These are phyloP conservation scores for Sciaenops ocellatus DNA, from an alignment of 2,797 vertebrate genomes.

Conservation along the genomic window DNA sequence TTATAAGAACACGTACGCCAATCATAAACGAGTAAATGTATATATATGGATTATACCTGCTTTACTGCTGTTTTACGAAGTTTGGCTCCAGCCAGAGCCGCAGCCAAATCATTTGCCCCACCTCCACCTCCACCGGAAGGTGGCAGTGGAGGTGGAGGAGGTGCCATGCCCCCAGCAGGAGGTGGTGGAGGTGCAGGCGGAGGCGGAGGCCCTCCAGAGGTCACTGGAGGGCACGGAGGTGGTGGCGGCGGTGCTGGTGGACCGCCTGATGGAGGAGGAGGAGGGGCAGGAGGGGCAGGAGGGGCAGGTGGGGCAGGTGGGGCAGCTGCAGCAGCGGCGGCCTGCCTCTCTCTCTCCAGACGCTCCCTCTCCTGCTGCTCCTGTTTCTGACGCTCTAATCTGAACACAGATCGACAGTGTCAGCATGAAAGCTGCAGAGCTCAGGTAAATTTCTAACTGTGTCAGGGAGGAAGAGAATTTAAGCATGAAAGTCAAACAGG, in stretches of 20 bases:
- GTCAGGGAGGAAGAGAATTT: not conserved
- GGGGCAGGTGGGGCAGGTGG: slow-evolving; percentile 43
- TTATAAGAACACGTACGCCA: not conserved
- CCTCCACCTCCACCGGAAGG: slow-evolving; percentile 65
- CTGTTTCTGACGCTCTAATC: slow-evolving; percentile 67
- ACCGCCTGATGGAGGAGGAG: slow-evolving; percentile 50
- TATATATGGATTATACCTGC: slow-evolving; percentile 61
- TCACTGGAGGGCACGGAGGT: slow-evolving; percentile 66
- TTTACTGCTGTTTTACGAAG: slow-evolving; percentile 86
- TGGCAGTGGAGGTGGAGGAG: slow-evolving; percentile 53
- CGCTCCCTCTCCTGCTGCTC: slow-evolving; percentile 67
- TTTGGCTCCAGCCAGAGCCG: slow-evolving; percentile 89
- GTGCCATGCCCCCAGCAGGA: slow-evolving; percentile 48
- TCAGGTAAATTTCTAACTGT: not conserved
- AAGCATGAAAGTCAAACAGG: not conserved
- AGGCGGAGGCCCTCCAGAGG: slow-evolving; percentile 46
- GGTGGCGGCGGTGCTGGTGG: slow-evolving; percentile 56
- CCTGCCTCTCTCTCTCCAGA: slow-evolving; percentile 64
- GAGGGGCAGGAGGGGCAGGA: slow-evolving; percentile 49
- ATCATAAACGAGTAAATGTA: not conserved
- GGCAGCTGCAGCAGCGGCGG: slow-evolving; percentile 23
- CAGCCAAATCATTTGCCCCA: slow-evolving; percentile 77
- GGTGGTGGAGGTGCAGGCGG: slow-evolving; percentile 54
- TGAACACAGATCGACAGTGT: too few relatives aligned
- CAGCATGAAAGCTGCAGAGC: too few relatives aligned